A percentile compares a stretch with the other conserved stretches of the same genome.
These are phyloP conservation scores for Terebella lapidaria DNA, from an alignment of 2,888 invertebrate genomes.

Conservation along the genomic window DNA sequence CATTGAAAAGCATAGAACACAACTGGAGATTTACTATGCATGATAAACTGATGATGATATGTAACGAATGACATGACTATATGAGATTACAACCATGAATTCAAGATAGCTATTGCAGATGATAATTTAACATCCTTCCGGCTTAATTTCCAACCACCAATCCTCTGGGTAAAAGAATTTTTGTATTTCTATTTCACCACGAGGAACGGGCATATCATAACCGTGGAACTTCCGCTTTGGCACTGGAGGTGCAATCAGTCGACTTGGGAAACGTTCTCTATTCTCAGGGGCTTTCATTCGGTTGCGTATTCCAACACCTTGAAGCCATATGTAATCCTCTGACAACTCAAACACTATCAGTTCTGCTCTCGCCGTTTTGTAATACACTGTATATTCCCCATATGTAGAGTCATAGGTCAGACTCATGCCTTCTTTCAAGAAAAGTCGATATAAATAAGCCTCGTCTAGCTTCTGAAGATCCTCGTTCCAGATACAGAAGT, in stretches of 20 bases:
- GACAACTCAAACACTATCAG: conserved; percentile 54
- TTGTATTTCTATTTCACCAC: conserved; percentile 60
- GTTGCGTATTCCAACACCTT: conserved; percentile 59
- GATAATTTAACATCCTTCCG: conserved; percentile 29
- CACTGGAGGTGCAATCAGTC: conserved; percentile 56
- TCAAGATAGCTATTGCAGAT: too few species aligned
- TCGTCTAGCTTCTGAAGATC: conserved; percentile 52
- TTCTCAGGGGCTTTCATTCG: conserved; percentile 56
- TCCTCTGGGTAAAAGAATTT: conserved; percentile 61
- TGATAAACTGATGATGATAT: too few species aligned
- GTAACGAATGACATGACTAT: too few species aligned
- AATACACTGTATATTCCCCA: conserved; percentile 56
- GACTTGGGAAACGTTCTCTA: conserved; percentile 55
- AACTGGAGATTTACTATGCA: too few species aligned
- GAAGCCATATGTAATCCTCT: conserved; percentile 51
- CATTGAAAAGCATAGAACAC: too few species aligned
- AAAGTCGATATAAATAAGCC: conserved; percentile 55
- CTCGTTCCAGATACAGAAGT: conserved; percentile 57
- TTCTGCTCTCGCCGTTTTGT: conserved; percentile 48
- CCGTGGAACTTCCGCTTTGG: conserved; percentile 51
- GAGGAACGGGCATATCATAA: conserved; percentile 54
- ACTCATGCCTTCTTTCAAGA: conserved; percentile 54
- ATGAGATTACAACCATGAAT: too few species aligned
- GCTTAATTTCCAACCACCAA: conserved; percentile 56
- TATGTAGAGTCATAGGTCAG: conserved; percentile 57